Conservation (phyloP, 2,113 vertebrate genomes). For the Petrocephalus microphthalmus region DNA sequence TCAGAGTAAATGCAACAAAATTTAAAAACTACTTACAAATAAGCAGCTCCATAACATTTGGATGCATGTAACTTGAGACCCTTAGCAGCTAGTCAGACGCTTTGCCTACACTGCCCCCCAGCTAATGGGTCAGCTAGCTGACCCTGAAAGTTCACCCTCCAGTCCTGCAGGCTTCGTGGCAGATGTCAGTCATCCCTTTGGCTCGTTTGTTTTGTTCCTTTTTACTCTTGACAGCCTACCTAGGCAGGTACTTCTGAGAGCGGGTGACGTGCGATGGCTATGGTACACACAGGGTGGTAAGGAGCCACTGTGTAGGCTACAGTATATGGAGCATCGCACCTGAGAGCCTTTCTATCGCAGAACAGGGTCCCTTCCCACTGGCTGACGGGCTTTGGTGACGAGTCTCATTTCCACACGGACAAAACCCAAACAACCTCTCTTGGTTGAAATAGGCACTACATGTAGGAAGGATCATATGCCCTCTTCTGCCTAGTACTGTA, state of each 20-base stretch:
- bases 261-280: not conserved
- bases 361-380: not conserved
- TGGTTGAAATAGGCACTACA: not conserved
- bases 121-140: not conserved
- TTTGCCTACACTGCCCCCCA: not conserved
- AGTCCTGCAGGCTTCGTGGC: not conserved
- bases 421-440: not conserved
- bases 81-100: not conserved
- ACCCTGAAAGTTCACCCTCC: not conserved
- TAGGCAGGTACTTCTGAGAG: not conserved
- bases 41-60: not conserved
- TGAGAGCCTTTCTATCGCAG: not conserved
- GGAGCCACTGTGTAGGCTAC: not conserved
- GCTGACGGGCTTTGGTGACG: not conserved
- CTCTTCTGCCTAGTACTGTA: not conserved
- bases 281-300: not conserved
- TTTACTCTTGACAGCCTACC: not conserved
- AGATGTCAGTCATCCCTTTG: not conserved
- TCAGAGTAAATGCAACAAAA: not conserved
- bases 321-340: not conserved
- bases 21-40: not conserved
- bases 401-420: not conserved
- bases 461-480: not conserved
- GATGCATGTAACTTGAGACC: not conserved
- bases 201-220: not conserved